A percentile compares a stretch with the other conserved stretches of the same genome.
phyloP scores from a whole-genome alignment of 2,888 invertebrate genomes.

The Cosmopolites sordidus region DNA sequence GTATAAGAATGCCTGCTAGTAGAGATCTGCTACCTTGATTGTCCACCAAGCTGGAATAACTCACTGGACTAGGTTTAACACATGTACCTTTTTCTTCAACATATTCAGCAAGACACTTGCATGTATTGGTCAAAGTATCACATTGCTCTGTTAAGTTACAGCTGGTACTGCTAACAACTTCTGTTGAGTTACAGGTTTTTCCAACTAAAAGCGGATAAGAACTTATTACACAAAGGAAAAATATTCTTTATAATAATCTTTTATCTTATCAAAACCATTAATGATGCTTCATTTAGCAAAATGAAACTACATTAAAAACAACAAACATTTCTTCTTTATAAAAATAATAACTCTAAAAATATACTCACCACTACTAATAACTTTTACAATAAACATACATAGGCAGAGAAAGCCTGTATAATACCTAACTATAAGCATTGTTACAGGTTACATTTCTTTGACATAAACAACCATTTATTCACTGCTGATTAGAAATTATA shows the following conservation, averaged over 20 bases:
- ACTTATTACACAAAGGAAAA: constrained; percentile 8
- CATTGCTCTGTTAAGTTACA: constrained; percentile 40
- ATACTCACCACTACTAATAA: constrained; percentile 25
- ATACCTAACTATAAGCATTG: constrained; percentile 30
- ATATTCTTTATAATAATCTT: constrained; percentile 4
- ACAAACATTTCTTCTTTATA: background rate
- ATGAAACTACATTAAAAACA: constrained; percentile 14
- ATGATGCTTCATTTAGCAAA: constrained; percentile 7
- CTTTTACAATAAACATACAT: constrained; percentile 22
- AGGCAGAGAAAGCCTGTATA: constrained; percentile 26
- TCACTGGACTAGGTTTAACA: constrained; percentile 30
- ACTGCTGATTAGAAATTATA: background rate
- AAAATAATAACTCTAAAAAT: background rate
- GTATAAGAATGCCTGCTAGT: constrained; percentile 42
- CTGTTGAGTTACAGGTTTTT: constrained; percentile 28
- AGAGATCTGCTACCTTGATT: constrained; percentile 39
- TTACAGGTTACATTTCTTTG: constrained; percentile 16
- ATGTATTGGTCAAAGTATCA: constrained; percentile 31
- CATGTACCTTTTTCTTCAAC: constrained; percentile 32
- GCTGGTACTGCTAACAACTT: constrained; percentile 27
- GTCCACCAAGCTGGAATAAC: constrained; percentile 38
- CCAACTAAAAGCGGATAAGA: constrained; percentile 28
- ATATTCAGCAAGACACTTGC: constrained; percentile 39
- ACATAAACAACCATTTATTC: background rate
- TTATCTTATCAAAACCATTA: too few relatives aligned